These are phyloP conservation scores for Notodonta ziczac DNA, from an alignment of 2,888 invertebrate genomes.

Conservation along the genomic window DNA sequence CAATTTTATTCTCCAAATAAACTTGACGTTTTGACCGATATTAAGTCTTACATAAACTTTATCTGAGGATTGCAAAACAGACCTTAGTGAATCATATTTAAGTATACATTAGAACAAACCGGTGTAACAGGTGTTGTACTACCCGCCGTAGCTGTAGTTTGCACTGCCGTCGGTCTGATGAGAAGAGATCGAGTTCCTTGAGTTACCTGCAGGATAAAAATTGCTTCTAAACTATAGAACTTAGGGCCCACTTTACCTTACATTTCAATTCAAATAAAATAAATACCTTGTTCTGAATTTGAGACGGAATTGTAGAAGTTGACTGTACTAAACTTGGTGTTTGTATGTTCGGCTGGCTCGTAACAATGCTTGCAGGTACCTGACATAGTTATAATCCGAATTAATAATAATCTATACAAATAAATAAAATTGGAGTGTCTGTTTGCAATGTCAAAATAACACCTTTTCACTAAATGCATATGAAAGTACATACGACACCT, in stretches of 20 bases:
- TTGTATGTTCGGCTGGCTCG: conserved; percentile 39
- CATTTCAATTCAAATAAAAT: neutral
- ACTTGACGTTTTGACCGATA: too few species aligned
- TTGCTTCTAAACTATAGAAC: neutral
- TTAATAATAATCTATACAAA: too few species aligned
- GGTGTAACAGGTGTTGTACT: conserved; percentile 56
- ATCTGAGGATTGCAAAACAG: neutral
- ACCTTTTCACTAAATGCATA: too few species aligned
- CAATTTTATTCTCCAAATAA: too few species aligned
- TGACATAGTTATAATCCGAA: conserved; percentile 14
- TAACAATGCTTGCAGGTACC: conserved; percentile 39
- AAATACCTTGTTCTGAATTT: conserved; percentile 55
- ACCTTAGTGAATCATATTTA: neutral
- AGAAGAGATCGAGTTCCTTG: conserved; percentile 74
- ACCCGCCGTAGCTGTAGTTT: conserved; percentile 59
- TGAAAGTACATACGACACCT: too few species aligned
- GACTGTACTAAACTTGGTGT: conserved; percentile 47
- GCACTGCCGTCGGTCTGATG: conserved; percentile 63
- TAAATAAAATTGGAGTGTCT: too few species aligned
- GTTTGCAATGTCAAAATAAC: too few species aligned
- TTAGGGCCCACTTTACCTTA: neutral
- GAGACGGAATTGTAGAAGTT: conserved; percentile 40
- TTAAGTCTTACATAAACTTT: too few species aligned
- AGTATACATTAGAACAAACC: conserved; percentile 42
- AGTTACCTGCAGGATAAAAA: conserved; percentile 44